Evolutionary conservation across 2,888 invertebrate genomes (phyloP), one percentile per base, ranked within the genome.

Genomic region (Chorisops tibialis): DNA sequence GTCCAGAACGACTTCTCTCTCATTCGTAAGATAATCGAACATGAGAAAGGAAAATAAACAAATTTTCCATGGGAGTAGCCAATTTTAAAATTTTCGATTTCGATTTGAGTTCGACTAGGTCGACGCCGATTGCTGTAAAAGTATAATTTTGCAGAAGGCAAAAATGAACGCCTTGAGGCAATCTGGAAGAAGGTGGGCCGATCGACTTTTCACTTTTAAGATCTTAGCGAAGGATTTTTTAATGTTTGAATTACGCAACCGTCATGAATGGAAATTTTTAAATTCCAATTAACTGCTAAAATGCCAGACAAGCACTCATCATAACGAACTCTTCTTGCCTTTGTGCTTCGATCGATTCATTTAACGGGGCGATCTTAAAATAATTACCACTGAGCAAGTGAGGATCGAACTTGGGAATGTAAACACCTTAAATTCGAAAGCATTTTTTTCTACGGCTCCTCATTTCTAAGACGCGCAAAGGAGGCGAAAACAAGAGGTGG

Each of bases 1-100:
- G 64, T 61, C 60, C 62, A 61, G 63, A 66, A 67, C 66, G 66
- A 67, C 66, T 66, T 7, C 30, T 30, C 9, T 54, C 43, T 41
- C 22, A 41, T 21, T 54, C 9, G 14, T 41, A 24, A 41, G 54
- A 54, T 54, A 54, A 54, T 54, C 54, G 54, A 39, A 43, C 24
- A 14, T 24, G 41, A 43, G 22, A 7, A 22, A 24, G 54, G 24
- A 22, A 54, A 54, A 54, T 54, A 54, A 54, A 54, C 54, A 54
- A 14, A 52, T 12, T n/a, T 30, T 9, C 30, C 30, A 30, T 5
- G 52, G 19, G 52, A 52, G 52, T 21, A 52, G n/a, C 14, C 39
- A 52, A 52, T 38, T 30, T 19, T 12, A 24, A 50, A 19, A 39
- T 19, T n/a, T 9, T 30, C 6, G 14, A 52, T 16, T 38, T 38